Conservation (phyloP, 2,888 invertebrate species). For the Cataglyphis altisquamis region DNA sequence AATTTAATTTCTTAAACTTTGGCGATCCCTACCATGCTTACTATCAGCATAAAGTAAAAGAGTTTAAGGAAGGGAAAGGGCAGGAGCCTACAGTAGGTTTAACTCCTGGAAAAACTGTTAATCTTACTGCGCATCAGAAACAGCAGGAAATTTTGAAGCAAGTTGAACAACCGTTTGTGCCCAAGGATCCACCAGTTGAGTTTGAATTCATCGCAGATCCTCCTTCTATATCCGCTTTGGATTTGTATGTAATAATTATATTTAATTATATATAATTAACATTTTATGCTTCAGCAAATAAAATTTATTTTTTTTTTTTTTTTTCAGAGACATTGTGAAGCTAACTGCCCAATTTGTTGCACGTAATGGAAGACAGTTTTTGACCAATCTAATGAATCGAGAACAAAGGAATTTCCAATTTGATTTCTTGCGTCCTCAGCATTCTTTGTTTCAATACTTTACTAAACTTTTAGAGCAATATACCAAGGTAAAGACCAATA, state of each 20-base stretch:
- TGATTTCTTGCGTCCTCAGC: conserved; percentile 99
- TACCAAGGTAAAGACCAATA: conserved; percentile 91
- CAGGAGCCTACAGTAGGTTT: conserved; percentile 79
- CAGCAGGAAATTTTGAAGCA: conserved; percentile 96
- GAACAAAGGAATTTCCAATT: conserved; percentile 99
- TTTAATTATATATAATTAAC: conserved; percentile 7
- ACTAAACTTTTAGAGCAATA: conserved; percentile 99
- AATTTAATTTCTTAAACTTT: conserved; percentile 98
- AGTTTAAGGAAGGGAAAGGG: conserved; percentile 96
- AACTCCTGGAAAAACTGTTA: conserved; percentile 86
- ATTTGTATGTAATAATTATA: conserved; percentile 89
- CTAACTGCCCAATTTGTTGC: conserved; percentile 99
- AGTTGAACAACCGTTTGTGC: conserved; percentile 94
- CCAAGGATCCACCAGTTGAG: conserved; percentile 96
- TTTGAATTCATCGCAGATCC: conserved; percentile 99
- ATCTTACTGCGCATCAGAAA: conserved; percentile 93
- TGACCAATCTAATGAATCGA: conserved; percentile 99
- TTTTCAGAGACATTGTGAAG: conserved; percentile 96
- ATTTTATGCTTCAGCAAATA: conserved; percentile 42
- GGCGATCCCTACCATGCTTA: conserved; percentile 99
- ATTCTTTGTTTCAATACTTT: conserved; percentile 99
- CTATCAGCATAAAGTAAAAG: conserved; percentile 99
- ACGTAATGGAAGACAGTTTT: conserved; percentile 98
- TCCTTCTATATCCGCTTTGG: conserved; percentile 98
- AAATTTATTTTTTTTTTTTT: conserved; percentile 58